These are phyloP conservation scores for Phataginus tricuspis DNA, from an alignment of 2,797 vertebrate genomes.

Conservation along the genomic window DNA sequence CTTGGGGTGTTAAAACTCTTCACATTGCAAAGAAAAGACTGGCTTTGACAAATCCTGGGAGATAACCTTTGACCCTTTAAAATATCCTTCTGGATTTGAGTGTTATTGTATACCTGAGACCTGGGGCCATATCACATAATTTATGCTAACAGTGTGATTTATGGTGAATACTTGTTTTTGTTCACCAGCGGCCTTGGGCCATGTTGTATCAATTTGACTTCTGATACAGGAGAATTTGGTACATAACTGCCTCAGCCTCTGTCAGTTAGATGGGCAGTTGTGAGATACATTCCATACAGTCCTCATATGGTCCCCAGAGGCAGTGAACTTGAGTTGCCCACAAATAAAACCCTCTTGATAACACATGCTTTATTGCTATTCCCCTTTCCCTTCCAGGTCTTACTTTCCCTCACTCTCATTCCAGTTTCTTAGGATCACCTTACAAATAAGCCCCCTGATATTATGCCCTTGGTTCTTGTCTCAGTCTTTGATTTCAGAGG, in stretches of 20 bases:
- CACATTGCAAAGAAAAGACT: not conserved
- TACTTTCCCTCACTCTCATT: not conserved
- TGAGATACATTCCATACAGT: not conserved
- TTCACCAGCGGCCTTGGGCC: not conserved
- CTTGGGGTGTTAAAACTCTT: not conserved
- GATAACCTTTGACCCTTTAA: not conserved
- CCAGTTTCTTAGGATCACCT: not conserved
- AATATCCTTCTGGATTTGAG: not conserved
- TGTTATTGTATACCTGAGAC: not conserved
- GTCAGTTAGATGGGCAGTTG: not conserved
- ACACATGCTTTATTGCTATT: not conserved
- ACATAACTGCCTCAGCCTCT: not conserved
- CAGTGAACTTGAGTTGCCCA: not conserved
- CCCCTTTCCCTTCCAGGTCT: not conserved
- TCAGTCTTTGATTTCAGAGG: not conserved
- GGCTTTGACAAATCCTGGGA: not conserved
- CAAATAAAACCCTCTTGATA: not conserved
- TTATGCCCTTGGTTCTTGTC: not conserved
- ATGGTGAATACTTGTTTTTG: not conserved
- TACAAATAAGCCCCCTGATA: not conserved
- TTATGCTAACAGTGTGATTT: constrained; percentile 21
- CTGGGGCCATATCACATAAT: not conserved
- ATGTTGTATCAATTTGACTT: not conserved
- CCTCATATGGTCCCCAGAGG: not conserved
- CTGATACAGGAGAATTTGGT: not conserved